Conservation (phyloP, 2,797 vertebrate genomes). For the Pangasius krempfi region DNA sequence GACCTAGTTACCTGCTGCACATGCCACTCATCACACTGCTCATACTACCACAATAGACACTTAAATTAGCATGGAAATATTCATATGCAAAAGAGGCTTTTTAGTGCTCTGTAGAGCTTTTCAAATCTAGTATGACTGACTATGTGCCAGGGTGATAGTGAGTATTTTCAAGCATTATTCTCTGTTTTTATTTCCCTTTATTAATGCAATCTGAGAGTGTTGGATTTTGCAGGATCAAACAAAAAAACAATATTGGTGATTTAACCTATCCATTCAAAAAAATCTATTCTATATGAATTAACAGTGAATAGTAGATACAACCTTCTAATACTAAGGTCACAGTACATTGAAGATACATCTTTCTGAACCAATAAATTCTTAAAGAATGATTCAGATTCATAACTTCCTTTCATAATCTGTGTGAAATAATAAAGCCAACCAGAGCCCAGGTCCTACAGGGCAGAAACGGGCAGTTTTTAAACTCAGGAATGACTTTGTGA, state of each 20-base stretch:
- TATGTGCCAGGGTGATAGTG: background rate
- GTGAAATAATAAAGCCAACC: conserved; percentile 31
- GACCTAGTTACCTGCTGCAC: conserved; percentile 15
- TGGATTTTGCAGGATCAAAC: background rate
- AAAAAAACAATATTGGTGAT: background rate
- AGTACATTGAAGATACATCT: background rate
- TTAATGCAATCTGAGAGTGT: background rate
- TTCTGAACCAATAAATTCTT: background rate
- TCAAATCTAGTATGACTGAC: background rate
- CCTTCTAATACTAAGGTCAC: background rate
- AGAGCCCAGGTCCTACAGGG: background rate
- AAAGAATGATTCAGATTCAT: conserved; percentile 29
- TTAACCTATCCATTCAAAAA: background rate
- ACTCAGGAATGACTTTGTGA: conserved; percentile 27
- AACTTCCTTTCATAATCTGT: conserved; percentile 13
- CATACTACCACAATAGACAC: conserved; percentile 17
- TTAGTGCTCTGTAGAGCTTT: background rate
- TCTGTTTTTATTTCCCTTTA: background rate
- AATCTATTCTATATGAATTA: background rate
- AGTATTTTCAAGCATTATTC: background rate
- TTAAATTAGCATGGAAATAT: background rate
- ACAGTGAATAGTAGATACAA: background rate
- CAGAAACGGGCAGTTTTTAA: background rate
- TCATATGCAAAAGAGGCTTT: background rate
- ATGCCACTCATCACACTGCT: conserved; percentile 31